A percentile compares a stretch with the other conserved stretches of the same genome.
Evolutionary conservation across 2,113 vertebrate species (phyloP).

Genomic region (Petrocephalus microphthalmus): DNA sequence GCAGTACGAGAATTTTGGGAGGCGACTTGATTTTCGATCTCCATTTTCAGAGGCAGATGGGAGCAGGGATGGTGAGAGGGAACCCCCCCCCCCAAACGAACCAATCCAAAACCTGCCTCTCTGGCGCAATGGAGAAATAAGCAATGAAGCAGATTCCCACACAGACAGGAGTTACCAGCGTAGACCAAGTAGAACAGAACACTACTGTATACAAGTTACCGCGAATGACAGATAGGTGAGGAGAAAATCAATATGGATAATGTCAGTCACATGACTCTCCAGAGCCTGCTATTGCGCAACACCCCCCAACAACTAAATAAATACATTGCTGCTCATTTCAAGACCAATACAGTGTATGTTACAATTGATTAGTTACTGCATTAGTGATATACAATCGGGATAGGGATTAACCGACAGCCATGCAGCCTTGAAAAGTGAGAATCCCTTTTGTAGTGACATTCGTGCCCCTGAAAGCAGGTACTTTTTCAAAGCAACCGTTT

Average conservation of each 20-base stretch:
- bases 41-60: not conserved
- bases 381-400: not conserved
- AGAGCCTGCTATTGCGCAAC: not conserved
- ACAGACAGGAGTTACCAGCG: not conserved
- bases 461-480: not conserved
- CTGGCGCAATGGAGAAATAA: not conserved
- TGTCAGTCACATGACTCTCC: not conserved
- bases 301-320: not conserved
- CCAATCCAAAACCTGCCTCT: not conserved
- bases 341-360: not conserved
- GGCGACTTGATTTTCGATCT: not conserved
- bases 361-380: not conserved
- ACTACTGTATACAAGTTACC: not conserved
- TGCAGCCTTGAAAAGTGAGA: not conserved
- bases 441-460: not conserved
- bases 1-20: not conserved
- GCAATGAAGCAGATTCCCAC: not conserved
- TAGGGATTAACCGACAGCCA: not conserved
- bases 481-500: not conserved
- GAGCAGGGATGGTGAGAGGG: not conserved
- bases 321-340: not conserved
- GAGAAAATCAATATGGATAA: not conserved
- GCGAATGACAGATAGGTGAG: not conserved
- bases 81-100: not conserved
- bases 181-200: not conserved